Conservation (phyloP, 1,140 invertebrate species). For the Dermatophagoides farinae region DNA sequence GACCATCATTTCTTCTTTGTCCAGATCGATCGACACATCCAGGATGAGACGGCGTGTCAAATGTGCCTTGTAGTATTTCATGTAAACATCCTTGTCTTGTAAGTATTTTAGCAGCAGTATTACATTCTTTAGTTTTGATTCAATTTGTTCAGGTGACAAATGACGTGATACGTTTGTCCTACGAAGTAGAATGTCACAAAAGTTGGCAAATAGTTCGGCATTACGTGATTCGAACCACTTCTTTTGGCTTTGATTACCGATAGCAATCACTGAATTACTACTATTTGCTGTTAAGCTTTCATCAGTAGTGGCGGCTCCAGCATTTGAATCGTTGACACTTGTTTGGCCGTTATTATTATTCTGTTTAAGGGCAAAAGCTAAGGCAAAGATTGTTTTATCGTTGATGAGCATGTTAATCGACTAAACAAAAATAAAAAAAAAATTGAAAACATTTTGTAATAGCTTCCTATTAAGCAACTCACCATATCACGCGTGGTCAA, state of each 20-base stretch:
- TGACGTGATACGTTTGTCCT: conserved; percentile 90
- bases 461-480: not conserved
- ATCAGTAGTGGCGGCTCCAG: not conserved
- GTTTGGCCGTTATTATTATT: not conserved
- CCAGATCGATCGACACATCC: conserved; percentile 90
- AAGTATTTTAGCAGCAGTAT: conserved; percentile 95
- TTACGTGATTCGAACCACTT: conserved; percentile 63
- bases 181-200: conserved; percentile 96
- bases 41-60: conserved; percentile 81
- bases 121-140: conserved; percentile 73
- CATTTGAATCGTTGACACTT: not conserved
- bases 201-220: conserved; percentile 94
- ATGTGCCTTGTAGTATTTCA: conserved; percentile 97
- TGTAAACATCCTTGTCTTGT: conserved; percentile 98
- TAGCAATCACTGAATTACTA: too few relatives aligned
- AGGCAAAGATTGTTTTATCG: conserved; percentile 41
- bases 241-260: not conserved
- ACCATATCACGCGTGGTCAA: conserved; percentile 85
- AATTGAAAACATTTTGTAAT: not conserved
- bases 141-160: conserved; percentile 92
- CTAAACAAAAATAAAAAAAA: conserved; percentile 18
- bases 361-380: not conserved
- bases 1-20: conserved; percentile 99
- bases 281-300: too few relatives aligned
- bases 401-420: conserved; percentile 96